Percentiles rank a stretch among this genome's conserved stretches.
phyloP scores from a whole-genome alignment of 2,797 vertebrate genomes.

The Enteromius mattozi region DNA sequence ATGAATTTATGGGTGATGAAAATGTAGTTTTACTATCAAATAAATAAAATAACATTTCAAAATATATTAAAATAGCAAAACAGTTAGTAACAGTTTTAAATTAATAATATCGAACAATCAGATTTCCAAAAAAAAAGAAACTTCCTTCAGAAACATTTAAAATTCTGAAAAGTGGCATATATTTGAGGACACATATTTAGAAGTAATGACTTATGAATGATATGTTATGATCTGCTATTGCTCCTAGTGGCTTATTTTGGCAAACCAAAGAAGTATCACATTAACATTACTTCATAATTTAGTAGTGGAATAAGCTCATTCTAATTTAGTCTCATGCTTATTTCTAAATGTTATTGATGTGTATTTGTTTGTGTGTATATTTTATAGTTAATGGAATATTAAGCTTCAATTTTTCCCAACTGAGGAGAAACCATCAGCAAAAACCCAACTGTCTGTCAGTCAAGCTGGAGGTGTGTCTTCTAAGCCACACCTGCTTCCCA shows the following conservation, averaged over 20 bases:
- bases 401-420: conserved; percentile 57
- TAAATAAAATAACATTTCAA: not conserved
- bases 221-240: not conserved
- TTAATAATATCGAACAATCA: not conserved
- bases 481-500: conserved; percentile 39
- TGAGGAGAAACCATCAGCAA: conserved; percentile 64
- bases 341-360: conserved; percentile 26
- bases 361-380: conserved; percentile 53
- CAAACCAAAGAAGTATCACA: not conserved
- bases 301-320: not conserved
- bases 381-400: conserved; percentile 76
- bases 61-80: not conserved
- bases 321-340: not conserved
- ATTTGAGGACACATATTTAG: not conserved
- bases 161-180: not conserved
- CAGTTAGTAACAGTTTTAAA: not conserved
- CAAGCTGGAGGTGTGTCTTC: conserved; percentile 37
- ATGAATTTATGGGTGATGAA: not conserved
- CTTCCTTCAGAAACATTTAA: not conserved
- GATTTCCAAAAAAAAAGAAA: not conserved
- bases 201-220: not conserved
- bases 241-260: not conserved
- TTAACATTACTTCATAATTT: not conserved
- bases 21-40: not conserved
- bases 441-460: conserved; percentile 63